Evolutionary conservation across 2,797 vertebrate species (phyloP).

Genomic region (Pteronotus mesoamericanus): DNA sequence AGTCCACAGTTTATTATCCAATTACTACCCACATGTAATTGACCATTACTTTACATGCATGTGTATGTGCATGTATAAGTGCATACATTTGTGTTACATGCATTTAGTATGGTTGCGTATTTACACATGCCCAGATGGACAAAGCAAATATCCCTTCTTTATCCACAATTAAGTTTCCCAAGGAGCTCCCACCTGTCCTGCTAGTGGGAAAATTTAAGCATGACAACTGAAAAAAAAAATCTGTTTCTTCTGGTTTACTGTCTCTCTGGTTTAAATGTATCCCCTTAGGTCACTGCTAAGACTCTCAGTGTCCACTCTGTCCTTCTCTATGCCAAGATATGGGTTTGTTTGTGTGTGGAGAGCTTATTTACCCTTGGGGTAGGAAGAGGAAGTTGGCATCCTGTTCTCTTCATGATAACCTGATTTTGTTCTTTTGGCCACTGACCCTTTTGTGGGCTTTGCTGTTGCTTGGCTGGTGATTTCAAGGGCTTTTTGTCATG

Average conservation of each 20-base stretch:
- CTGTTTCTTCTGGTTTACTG: not conserved
- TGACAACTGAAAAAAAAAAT: not conserved
- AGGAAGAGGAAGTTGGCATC: not conserved
- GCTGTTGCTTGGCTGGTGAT: not conserved
- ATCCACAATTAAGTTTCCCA: not conserved
- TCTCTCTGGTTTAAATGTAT: not conserved
- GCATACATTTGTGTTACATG: too few relatives aligned
- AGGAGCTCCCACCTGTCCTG: not conserved
- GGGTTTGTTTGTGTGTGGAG: not conserved
- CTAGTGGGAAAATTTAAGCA: not conserved
- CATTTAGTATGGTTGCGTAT: not conserved
- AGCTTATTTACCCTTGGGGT: not conserved
- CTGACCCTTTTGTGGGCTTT: not conserved
- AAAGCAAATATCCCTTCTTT: not conserved
- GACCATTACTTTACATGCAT: not conserved
- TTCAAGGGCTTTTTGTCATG: not conserved
- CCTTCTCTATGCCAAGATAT: not conserved
- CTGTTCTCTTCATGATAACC: not conserved
- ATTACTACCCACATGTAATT: not conserved
- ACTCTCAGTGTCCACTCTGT: not conserved
- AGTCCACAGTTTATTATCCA: not conserved
- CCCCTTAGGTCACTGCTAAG: not conserved
- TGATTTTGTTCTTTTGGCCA: not conserved
- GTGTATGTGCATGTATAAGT: not conserved
- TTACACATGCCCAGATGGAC: not conserved